Percentiles rank a stretch among this genome's conserved stretches.
These are phyloP conservation scores for Brachirus orientalis DNA, from an alignment of 2,113 vertebrate species.

Conservation along the genomic window DNA sequence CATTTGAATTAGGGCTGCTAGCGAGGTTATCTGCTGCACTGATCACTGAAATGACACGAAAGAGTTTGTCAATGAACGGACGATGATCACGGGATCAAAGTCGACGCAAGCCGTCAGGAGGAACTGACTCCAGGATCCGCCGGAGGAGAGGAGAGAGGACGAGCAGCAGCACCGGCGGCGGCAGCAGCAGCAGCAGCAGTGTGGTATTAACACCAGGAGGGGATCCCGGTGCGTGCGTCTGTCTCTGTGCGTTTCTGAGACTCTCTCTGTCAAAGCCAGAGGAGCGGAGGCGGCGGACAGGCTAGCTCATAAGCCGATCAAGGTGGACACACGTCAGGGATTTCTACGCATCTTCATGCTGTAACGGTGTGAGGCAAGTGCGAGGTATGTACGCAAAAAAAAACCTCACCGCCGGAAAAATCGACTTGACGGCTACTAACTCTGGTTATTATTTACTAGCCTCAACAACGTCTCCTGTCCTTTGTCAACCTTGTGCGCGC, in stretches of 20 bases:
- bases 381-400: conserved; percentile 66
- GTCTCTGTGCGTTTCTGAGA: conserved; percentile 47
- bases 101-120: conserved; percentile 41
- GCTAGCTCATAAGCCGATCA: conserved; percentile 80
- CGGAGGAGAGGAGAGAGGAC: conserved; percentile 17
- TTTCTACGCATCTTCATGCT: conserved; percentile 55
- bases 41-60: conserved; percentile 45
- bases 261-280: conserved; percentile 49
- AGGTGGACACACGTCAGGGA: conserved; percentile 66
- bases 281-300: conserved; percentile 47
- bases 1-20: conserved; percentile 81
- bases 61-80: conserved; percentile 38
- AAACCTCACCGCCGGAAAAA: not conserved
- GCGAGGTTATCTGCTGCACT: conserved; percentile 58
- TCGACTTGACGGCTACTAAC: too few species aligned
- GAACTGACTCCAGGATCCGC: conserved; percentile 18
- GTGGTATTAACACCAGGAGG: conserved; percentile 46
- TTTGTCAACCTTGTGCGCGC: conserved; percentile 54
- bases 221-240: conserved; percentile 60
- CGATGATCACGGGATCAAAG: conserved; percentile 68
- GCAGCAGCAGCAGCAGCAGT: conserved; percentile 20
- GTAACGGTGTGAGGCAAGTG: conserved; percentile 46
- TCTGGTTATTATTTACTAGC: conserved; percentile 23
- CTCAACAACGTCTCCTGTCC: conserved; percentile 41
- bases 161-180: conserved; percentile 20